Percentiles rank a stretch among this genome's conserved stretches.
phyloP scores from a whole-genome alignment of 2,113 vertebrate species.

The Ascaphus truei region DNA sequence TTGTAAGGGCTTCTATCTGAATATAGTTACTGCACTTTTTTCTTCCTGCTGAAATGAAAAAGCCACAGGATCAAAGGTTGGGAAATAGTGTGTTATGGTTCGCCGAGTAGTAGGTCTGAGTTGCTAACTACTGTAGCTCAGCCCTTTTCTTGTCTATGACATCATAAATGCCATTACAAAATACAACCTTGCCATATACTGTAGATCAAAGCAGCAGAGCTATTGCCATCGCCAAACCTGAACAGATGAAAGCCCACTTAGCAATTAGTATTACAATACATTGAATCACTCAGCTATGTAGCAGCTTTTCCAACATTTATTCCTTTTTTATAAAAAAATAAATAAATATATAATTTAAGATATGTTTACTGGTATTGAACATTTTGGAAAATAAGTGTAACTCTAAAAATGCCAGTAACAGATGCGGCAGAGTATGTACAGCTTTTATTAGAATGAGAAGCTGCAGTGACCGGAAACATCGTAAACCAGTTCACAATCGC shows the following conservation, averaged over 20 bases:
- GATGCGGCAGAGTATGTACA: too few relatives aligned
- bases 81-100: slow-evolving; percentile 14
- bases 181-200: background rate
- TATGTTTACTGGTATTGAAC: too few relatives aligned
- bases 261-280: background rate
- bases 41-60: background rate
- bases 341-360: too few relatives aligned
- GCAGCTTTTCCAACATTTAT: background rate
- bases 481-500: too few relatives aligned
- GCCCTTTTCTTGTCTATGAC: background rate
- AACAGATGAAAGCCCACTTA: background rate
- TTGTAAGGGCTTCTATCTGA: slow-evolving; percentile 44
- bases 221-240: background rate
- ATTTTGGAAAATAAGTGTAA: too few relatives aligned
- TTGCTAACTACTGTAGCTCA: slow-evolving; percentile 7
- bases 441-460: too few relatives aligned
- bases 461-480: too few relatives aligned
- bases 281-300: background rate
- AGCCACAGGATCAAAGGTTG: slow-evolving; percentile 24
- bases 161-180: slow-evolving; percentile 26
- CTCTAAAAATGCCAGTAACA: too few relatives aligned
- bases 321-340: too few relatives aligned
- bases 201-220: slow-evolving; percentile 15
- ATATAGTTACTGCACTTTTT: slow-evolving; percentile 6
- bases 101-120: slow-evolving; percentile 5